Evolutionary conservation across 2,888 invertebrate genomes (phyloP).

Genomic region (Acanthosoma haemorrhoidale): DNA sequence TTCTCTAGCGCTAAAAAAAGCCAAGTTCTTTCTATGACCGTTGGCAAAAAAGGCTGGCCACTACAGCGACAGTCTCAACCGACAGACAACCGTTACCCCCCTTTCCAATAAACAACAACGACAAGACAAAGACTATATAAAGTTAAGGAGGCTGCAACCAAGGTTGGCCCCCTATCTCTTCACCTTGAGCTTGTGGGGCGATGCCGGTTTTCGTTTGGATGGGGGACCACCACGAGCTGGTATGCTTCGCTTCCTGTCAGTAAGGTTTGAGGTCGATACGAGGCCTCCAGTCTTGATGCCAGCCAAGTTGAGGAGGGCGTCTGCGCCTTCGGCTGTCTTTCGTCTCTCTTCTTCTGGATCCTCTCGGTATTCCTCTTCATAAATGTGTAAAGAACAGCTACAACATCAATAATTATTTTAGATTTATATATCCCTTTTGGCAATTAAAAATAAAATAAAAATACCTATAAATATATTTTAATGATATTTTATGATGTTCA

Average conservation of each 20-base stretch:
- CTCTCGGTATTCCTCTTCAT: constrained; percentile 43
- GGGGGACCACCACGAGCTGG: not conserved
- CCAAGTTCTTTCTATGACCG: not conserved
- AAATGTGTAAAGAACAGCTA: constrained; percentile 34
- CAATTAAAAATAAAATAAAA: too few species aligned
- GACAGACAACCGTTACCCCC: not conserved
- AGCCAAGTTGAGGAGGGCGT: constrained; percentile 69
- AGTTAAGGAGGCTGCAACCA: not conserved
- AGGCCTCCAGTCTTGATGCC: constrained; percentile 51
- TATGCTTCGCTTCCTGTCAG: not conserved
- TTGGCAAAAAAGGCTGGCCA: not conserved
- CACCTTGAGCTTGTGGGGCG: constrained; percentile 15
- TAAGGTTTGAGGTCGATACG: not conserved
- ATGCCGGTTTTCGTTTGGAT: constrained; percentile 9
- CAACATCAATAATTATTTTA: too few species aligned
- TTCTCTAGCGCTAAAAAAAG: not conserved
- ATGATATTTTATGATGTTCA: too few species aligned
- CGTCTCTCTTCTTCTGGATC: constrained; percentile 55
- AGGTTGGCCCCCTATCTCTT: constrained; percentile 8
- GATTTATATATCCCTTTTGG: too few species aligned
- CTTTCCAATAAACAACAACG: constrained; percentile 17
- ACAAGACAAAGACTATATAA: constrained; percentile 12
- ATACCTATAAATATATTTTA: too few species aligned
- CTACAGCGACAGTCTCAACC: not conserved
- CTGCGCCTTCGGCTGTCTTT: constrained; percentile 71